Conservation (phyloP, 1,140 invertebrate species). For the Aporrectodea caliginosa region DNA sequence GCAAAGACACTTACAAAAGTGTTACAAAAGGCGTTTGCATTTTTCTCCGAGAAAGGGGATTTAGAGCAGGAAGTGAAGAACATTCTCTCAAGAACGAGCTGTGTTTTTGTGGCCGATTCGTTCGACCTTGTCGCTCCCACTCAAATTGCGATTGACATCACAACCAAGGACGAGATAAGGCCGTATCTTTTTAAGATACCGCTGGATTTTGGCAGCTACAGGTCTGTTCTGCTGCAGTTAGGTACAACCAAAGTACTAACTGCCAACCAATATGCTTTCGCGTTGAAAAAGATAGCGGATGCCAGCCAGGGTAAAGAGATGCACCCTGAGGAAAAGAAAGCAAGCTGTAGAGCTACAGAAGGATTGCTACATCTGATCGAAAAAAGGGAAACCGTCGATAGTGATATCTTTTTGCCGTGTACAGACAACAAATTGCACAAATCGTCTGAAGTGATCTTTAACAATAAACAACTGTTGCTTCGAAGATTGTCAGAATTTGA, state of each 20-base stretch:
- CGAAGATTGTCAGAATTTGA: too few relatives aligned
- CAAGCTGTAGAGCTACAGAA: slow-evolving; percentile 32
- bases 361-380: slow-evolving; percentile 36
- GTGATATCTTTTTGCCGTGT: neutral
- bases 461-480: too few relatives aligned
- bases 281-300: slow-evolving; percentile 28
- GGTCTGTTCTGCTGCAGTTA: slow-evolving; percentile 37
- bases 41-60: too few relatives aligned
- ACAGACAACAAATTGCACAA: neutral
- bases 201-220: slow-evolving; percentile 33
- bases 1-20: too few relatives aligned
- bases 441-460: too few relatives aligned
- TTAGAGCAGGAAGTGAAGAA: too few relatives aligned
- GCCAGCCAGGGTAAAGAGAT: slow-evolving; percentile 31
- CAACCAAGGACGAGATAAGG: slow-evolving; percentile 34
- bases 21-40: too few relatives aligned
- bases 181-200: slow-evolving; percentile 38
- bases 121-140: slow-evolving; percentile 33
- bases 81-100: neutral
- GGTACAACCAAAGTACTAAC: slow-evolving; percentile 34
- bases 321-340: slow-evolving; percentile 34
- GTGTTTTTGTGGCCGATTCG: neutral
- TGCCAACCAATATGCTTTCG: slow-evolving; percentile 33
- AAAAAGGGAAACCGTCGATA: slow-evolving; percentile 5
- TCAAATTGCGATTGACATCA: slow-evolving; percentile 35